phyloP scores from a whole-genome alignment of 2,888 invertebrate species.

The Parnassius apollo region DNA sequence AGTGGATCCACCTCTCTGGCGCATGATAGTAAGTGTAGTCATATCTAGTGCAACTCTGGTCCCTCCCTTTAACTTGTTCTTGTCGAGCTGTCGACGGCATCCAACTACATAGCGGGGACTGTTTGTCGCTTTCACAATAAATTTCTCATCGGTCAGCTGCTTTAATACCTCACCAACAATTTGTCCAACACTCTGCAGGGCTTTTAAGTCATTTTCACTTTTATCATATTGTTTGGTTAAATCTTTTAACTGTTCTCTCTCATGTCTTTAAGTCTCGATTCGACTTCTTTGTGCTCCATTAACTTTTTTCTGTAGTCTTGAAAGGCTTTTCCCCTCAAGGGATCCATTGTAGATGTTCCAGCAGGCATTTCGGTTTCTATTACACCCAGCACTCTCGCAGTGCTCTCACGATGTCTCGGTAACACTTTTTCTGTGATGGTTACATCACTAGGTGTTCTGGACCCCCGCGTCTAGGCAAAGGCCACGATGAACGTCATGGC shows the following conservation, averaged over 20 bases:
- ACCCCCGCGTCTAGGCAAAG: too few relatives aligned
- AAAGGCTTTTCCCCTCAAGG: constrained; percentile 90
- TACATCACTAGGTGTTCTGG: too few relatives aligned
- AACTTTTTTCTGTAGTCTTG: constrained; percentile 97
- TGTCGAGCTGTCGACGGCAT: constrained; percentile 97
- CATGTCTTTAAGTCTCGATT: constrained; percentile 97
- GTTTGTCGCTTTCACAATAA: constrained; percentile 99
- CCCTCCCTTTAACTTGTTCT: constrained; percentile 95
- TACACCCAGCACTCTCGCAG: too few relatives aligned
- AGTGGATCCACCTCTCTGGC: constrained; percentile 98
- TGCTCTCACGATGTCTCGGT: too few relatives aligned
- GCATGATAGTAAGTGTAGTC: constrained; percentile 99
- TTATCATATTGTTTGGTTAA: constrained; percentile 99
- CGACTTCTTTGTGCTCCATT: constrained; percentile 97
- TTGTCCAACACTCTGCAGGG: constrained; percentile 99
- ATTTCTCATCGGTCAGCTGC: constrained; percentile 99
- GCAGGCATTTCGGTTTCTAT: constrained; percentile 50
- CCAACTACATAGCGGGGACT: constrained; percentile 99
- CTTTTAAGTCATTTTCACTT: constrained; percentile 99
- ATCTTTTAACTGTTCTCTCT: constrained; percentile 97
- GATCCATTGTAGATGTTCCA: constrained; percentile 62
- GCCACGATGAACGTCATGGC: too few relatives aligned
- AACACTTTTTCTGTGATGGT: too few relatives aligned
- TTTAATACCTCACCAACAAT: constrained; percentile 99
- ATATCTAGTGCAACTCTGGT: constrained; percentile 99